Conservation (phyloP, 23 tunicate species). For the Pegea sp. region DNA sequence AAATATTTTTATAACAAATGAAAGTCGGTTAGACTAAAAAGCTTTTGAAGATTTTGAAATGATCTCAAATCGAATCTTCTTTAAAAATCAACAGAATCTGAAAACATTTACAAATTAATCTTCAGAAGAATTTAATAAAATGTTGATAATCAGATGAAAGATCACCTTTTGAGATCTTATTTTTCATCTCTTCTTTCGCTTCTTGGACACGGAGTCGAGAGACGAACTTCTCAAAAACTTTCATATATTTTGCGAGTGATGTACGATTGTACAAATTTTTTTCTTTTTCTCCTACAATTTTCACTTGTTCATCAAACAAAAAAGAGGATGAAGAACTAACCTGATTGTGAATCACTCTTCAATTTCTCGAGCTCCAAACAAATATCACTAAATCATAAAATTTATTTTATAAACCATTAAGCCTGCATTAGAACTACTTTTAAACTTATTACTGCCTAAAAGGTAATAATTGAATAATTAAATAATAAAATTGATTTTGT, state of each 20-base stretch:
- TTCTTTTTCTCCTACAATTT: constrained; percentile 1
- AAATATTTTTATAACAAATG: no score
- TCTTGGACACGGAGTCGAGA: background rate
- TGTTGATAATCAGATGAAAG: background rate
- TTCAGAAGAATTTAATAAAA: no score
- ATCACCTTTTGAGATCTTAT: background rate
- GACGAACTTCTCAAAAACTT: constrained; percentile 39
- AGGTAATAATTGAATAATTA: background rate
- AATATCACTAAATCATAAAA: constrained; percentile 14
- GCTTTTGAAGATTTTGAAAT: no score
- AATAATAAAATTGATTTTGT: background rate
- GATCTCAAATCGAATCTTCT: no score
- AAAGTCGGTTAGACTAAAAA: no score
- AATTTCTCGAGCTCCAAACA: constrained; percentile 33
- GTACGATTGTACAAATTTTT: constrained; percentile 43
- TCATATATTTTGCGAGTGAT: constrained; percentile 18
- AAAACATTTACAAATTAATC: no score
- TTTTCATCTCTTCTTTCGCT: background rate
- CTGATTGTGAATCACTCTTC: no score
- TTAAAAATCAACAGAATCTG: no score
- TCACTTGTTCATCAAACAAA: no score
- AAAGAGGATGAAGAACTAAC: no score
- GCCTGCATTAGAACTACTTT: background rate
- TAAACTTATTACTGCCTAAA: no score
- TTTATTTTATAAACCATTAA: background rate